A percentile compares a stretch with the other conserved stretches of the same genome.
Evolutionary conservation across 2,888 invertebrate genomes (phyloP).

Genomic region (Pelosia muscerda): DNA sequence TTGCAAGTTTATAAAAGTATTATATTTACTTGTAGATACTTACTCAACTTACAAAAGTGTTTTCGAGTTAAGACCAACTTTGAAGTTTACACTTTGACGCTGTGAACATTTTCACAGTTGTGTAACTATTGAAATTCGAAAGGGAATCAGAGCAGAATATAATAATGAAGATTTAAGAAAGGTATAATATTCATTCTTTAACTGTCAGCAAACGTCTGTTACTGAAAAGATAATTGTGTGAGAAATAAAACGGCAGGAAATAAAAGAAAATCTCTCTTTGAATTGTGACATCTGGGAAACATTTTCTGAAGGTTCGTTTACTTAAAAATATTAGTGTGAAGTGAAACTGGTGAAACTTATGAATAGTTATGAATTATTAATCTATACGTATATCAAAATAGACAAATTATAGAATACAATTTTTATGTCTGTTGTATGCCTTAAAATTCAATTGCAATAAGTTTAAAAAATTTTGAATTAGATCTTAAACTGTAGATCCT

Average conservation of each 20-base stretch:
- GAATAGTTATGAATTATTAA: too few species aligned
- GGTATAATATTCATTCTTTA: slow-evolving; percentile 7
- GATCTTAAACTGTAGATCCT: too few species aligned
- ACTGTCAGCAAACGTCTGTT: slow-evolving; percentile 5
- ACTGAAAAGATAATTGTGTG: slow-evolving; percentile 23
- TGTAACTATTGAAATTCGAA: slow-evolving; percentile 42
- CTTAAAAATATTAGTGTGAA: background rate
- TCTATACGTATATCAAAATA: too few species aligned
- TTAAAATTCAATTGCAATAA: too few species aligned
- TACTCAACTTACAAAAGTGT: slow-evolving; percentile 38
- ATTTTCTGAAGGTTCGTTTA: background rate
- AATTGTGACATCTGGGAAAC: background rate
- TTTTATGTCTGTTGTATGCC: too few species aligned
- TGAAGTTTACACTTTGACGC: slow-evolving; percentile 32
- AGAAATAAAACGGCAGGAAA: slow-evolving; percentile 12
- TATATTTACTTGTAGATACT: slow-evolving; percentile 10
- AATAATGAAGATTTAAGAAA: slow-evolving; percentile 37
- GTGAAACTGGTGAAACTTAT: too few species aligned
- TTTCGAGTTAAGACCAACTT: slow-evolving; percentile 38
- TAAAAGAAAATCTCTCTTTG: background rate
- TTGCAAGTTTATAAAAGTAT: background rate
- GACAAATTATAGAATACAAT: too few species aligned
- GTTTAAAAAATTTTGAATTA: too few species aligned
- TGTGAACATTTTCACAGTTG: slow-evolving; percentile 24
- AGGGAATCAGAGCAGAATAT: slow-evolving; percentile 33